phyloP scores from a whole-genome alignment of 2,113 vertebrate genomes.

The Salvelinus sp. region DNA sequence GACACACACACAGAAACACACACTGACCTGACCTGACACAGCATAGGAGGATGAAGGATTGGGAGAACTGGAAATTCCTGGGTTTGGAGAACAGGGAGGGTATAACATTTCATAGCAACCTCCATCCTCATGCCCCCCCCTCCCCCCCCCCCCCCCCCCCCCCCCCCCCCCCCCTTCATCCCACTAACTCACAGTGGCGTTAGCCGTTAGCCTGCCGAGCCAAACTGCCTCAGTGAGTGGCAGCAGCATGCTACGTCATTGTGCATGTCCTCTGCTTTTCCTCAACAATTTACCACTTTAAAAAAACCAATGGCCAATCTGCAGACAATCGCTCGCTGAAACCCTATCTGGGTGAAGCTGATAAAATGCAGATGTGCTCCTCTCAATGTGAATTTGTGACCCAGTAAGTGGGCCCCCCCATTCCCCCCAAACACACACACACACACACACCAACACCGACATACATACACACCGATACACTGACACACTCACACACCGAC shows the following conservation, averaged over 20 bases:
- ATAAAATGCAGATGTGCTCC: slow-evolving; percentile 98
- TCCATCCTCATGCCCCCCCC: background rate
- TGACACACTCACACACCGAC: too few species aligned
- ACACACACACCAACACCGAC: too few species aligned
- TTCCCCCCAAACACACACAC: slow-evolving; percentile 41
- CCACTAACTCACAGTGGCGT: slow-evolving; percentile 70
- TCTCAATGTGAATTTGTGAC: slow-evolving; percentile 94
- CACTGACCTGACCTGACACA: background rate
- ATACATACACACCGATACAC: too few species aligned
- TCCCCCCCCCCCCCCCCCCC: slow-evolving; percentile 5
- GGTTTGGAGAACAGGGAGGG: background rate
- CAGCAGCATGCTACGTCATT: slow-evolving; percentile 55
- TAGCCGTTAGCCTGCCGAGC: slow-evolving; percentile 68
- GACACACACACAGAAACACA: background rate
- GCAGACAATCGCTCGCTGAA: slow-evolving; percentile 97
- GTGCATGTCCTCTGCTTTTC: slow-evolving; percentile 84
- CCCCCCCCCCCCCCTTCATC: slow-evolving; percentile 6
- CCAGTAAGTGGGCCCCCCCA: slow-evolving; percentile 84
- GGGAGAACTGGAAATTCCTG: background rate
- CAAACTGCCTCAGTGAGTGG: slow-evolving; percentile 45
- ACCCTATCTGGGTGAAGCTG: slow-evolving; percentile 95
- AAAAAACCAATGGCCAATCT: slow-evolving; percentile 91
- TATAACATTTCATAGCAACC: slow-evolving; percentile 3
- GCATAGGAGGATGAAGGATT: background rate
- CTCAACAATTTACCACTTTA: slow-evolving; percentile 93